Conservation (phyloP, 2,797 vertebrate genomes). For the Heterohyrax brucei region DNA sequence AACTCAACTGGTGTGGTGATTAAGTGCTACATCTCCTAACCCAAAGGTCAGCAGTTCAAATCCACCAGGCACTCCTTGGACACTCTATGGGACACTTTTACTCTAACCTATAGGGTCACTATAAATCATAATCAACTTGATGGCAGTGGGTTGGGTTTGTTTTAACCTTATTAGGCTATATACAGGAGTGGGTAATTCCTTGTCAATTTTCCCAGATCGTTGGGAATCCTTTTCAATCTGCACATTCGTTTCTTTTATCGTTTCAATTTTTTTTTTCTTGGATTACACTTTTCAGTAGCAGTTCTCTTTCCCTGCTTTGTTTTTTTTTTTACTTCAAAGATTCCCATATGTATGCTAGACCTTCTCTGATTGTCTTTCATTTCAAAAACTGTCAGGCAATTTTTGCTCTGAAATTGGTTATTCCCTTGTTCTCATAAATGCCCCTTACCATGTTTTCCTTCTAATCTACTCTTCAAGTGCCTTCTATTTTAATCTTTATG, state of each 20-base stretch:
- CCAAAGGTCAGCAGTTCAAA: too few species aligned
- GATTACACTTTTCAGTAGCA: neutral
- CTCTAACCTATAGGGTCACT: too few species aligned
- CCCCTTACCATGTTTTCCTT: neutral
- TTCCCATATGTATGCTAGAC: neutral
- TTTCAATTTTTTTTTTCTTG: neutral
- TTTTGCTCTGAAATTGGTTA: neutral
- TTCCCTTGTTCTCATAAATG: neutral
- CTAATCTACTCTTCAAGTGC: neutral
- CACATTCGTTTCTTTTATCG: neutral
- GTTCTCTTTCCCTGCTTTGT: neutral
- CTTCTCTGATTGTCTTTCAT: neutral
- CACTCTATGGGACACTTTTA: too few species aligned
- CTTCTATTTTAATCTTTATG: neutral
- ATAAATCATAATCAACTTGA: too few species aligned
- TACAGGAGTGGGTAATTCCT: neutral
- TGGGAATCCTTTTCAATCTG: neutral
- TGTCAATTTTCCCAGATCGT: neutral
- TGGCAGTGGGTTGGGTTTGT: too few species aligned
- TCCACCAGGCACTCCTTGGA: too few species aligned
- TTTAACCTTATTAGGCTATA: neutral
- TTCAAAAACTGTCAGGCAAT: neutral
- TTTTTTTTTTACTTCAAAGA: neutral
- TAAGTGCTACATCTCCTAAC: too few species aligned
- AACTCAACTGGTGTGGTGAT: neutral